A percentile compares a stretch with the other conserved stretches of the same genome.
phyloP scores from a whole-genome alignment of 2,113 vertebrate genomes.

The Urocynchramus pylzowi region DNA sequence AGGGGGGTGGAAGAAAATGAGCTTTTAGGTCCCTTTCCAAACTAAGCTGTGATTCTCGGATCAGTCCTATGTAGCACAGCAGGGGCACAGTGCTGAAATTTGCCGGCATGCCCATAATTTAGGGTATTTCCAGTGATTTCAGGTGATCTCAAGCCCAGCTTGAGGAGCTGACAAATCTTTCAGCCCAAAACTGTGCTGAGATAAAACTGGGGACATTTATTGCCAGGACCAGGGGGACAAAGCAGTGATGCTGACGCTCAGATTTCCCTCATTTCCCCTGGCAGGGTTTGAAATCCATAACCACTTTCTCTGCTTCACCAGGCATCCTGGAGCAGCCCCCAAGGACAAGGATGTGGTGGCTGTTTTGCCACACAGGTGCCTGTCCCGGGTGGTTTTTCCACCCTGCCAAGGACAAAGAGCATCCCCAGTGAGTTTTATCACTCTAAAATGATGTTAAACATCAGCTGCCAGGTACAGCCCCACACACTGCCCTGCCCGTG shows the following conservation, averaged over 20 bases:
- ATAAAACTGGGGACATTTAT: neutral
- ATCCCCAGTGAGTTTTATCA: neutral
- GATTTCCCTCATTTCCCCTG: neutral
- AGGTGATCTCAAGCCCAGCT: neutral
- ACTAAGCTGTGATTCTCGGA: neutral
- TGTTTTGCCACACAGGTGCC: neutral
- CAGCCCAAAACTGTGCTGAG: neutral
- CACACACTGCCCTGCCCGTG: neutral
- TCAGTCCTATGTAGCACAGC: neutral
- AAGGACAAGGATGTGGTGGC: accelerated
- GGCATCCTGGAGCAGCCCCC: neutral
- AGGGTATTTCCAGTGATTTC: neutral
- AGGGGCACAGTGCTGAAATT: neutral
- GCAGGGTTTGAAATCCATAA: neutral
- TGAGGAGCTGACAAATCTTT: neutral
- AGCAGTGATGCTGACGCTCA: neutral
- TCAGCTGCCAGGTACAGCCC: neutral
- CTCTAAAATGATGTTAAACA: neutral
- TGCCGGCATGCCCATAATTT: accelerated
- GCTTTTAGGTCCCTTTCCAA: neutral
- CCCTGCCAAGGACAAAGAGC: neutral
- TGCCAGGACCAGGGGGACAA: neutral
- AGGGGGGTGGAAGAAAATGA: neutral
- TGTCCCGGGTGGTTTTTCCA: neutral
- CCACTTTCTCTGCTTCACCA: neutral